Evolutionary conservation across 2,797 vertebrate genomes (phyloP), one percentile per base, ranked within the genome.

Genomic region (Momotus momota): DNA sequence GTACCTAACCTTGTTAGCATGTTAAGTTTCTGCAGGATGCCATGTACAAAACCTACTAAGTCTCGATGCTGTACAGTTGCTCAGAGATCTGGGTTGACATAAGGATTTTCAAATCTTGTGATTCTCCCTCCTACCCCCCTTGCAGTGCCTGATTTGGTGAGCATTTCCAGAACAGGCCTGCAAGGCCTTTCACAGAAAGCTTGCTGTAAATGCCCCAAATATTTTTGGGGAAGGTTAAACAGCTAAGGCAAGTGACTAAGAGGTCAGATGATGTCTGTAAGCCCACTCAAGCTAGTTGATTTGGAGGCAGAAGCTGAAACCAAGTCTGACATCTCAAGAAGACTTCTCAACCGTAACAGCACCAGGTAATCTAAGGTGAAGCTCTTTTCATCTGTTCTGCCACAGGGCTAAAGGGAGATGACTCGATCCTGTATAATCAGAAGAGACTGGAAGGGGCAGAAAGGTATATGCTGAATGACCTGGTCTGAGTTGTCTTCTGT

Each of bases 261-360:
- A 81, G 29, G 33, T 26, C 52, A 82, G 55, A 86, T 72, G 55
- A 60, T 0, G 1, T 14, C 58, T 80, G 49, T 57, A 86, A 74
- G 7, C 18, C 16, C 38, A 60, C 14, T 83, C 72, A 74, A 0
- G 0, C 5, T 48, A 35, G 7, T 0, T 55, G 13, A 48, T 20
- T 64, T 67, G 31, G 48, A 78, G 35, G 88, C 12, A 94, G 48
- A 90, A 52, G 31, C 12, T 1, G 2, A 91, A 93, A 66, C 6
- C 10, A 72, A 72, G 23, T 23, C 45, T 66, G 81, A 55, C 20
- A 66, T 31, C 27, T 83, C 48, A 48, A 66, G 49, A 66, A 2
- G 7, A 31, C 43, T 70, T 81, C 40, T 14, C 23, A 74, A 62
- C 5, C 55, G 46, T 16, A 91, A 10, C 14, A 82, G 11, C 19